phyloP scores from a whole-genome alignment of 2,797 vertebrate species.

The Peromyscus aztecus region DNA sequence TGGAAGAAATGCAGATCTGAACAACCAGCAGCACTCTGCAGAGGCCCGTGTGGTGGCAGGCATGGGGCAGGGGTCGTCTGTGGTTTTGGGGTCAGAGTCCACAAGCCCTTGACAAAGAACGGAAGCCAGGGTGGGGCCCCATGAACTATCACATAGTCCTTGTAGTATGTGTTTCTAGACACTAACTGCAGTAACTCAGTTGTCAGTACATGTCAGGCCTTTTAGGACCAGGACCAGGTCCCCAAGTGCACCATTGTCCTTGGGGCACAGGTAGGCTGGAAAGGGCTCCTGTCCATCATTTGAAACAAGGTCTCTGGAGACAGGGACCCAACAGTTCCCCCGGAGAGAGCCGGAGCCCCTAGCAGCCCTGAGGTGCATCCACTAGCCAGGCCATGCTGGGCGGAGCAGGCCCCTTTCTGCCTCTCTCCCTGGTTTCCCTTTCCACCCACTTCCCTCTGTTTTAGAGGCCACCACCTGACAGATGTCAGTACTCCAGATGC shows the following conservation, averaged over 20 bases:
- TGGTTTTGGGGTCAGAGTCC: rapidly evolving
- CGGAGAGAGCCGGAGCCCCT: too few species aligned
- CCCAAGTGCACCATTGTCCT: too few species aligned
- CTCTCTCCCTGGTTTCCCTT: background rate
- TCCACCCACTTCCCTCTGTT: background rate
- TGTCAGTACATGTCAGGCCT: background rate
- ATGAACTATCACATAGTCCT: background rate
- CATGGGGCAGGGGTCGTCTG: rapidly evolving
- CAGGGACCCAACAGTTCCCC: background rate
- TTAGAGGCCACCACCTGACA: too few species aligned
- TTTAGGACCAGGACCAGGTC: background rate
- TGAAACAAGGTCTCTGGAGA: background rate
- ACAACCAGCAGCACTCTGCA: background rate
- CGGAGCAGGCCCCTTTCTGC: background rate
- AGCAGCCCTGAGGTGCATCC: background rate
- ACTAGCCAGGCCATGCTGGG: background rate
- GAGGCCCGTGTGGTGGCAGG: rapidly evolving
- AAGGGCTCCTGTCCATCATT: background rate
- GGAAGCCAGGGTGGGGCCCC: background rate
- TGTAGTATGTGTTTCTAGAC: background rate
- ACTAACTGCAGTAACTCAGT: background rate
- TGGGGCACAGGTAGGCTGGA: rapidly evolving
- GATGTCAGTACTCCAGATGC: background rate
- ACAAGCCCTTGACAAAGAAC: background rate
- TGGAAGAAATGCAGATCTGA: background rate